These are phyloP conservation scores for Drosophila lacertosa DNA, from an alignment of 1,140 invertebrate species.

Conservation along the genomic window DNA sequence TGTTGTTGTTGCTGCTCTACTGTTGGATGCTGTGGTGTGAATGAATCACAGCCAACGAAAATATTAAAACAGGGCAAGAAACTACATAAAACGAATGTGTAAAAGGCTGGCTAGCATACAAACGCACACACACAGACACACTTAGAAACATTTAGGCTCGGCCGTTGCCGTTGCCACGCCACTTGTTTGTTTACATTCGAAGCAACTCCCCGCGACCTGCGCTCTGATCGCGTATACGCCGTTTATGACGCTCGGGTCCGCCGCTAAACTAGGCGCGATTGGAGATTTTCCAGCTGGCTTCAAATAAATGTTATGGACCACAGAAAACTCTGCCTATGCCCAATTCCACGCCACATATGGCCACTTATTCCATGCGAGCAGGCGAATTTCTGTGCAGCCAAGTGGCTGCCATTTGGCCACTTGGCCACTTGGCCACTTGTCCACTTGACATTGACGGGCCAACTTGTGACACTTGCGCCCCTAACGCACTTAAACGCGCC, in stretches of 20 bases:
- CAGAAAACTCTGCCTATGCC: slow-evolving; percentile 30
- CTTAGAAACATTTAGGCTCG: slow-evolving; percentile 7
- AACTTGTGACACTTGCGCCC: slow-evolving; percentile 53
- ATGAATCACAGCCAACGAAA: slow-evolving; percentile 48
- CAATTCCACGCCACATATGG: slow-evolving; percentile 16
- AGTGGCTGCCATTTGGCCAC: slow-evolving; percentile 46
- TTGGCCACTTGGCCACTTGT: slow-evolving; percentile 49
- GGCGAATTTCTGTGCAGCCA: slow-evolving; percentile 37
- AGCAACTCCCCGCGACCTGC: not conserved
- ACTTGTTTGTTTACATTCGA: slow-evolving; percentile 68
- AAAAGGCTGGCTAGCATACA: slow-evolving; percentile 13
- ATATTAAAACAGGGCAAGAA: slow-evolving; percentile 39
- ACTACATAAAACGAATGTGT: slow-evolving; percentile 41
- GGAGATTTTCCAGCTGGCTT: slow-evolving; percentile 72
- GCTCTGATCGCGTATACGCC: slow-evolving; percentile 35
- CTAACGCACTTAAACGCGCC: slow-evolving; percentile 13
- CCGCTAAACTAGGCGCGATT: slow-evolving; percentile 46
- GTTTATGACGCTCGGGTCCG: slow-evolving; percentile 16
- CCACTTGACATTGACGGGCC: slow-evolving; percentile 69
- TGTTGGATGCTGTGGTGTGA: slow-evolving; percentile 33
- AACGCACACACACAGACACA: slow-evolving; percentile 1
- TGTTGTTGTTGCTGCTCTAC: not conserved
- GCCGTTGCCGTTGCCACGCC: slow-evolving; percentile 37
- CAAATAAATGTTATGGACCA: slow-evolving; percentile 24
- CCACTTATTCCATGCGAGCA: slow-evolving; percentile 8